Evolutionary conservation across 2,888 invertebrate genomes (phyloP), one percentile per base, ranked within the genome.

Genomic region (Nysson spinosus): DNA sequence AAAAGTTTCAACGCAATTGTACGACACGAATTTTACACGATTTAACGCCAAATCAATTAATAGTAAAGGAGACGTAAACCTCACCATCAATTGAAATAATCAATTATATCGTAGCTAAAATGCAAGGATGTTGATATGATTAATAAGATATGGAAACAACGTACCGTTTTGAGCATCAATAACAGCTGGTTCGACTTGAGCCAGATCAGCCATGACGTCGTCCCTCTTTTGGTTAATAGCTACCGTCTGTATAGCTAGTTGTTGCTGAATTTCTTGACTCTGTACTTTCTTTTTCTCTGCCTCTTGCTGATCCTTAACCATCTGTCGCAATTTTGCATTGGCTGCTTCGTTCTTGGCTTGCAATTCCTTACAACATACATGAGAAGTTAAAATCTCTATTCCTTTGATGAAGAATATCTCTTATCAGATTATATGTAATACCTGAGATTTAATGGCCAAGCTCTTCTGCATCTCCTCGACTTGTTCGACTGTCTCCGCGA

Each of bases 401-500:
- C 5, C n/a, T n/a, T n/a, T n/a, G n/a, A n/a, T 4, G 30, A 28
- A 28, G 9, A 28, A 32, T 12, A 1, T n/a, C 26, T 43, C 6
- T 16, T 7, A n/a, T 22, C 17, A 30, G 26, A 30, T 7, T 2
- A 5, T 6, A 11, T 9, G 17, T 56, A 77, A 66, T 79, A 92
- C 93, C 89, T 94, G 94, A 55, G 97, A 95, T 88, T 99, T 99
- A 42, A 98, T 95, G 39, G 98, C 98, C 60, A 99, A 91, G 60
- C 98, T 98, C 88, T 98, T 98, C 87, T 99, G 99, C 94, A 99
- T 96, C 86, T 99, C 99, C 86, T 98, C 99, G 9, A 99, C 99
- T 87, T 99, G 99, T 82, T 98, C 98, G 9, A 99, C 97, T 4
- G 99, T 99, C 88, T 99, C 99, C 0, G 97, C 96, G 77, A 99